Base-by-base conservation (phyloP, 2,797 vertebrate genomes). In the Amblyraja radiata region DNA sequence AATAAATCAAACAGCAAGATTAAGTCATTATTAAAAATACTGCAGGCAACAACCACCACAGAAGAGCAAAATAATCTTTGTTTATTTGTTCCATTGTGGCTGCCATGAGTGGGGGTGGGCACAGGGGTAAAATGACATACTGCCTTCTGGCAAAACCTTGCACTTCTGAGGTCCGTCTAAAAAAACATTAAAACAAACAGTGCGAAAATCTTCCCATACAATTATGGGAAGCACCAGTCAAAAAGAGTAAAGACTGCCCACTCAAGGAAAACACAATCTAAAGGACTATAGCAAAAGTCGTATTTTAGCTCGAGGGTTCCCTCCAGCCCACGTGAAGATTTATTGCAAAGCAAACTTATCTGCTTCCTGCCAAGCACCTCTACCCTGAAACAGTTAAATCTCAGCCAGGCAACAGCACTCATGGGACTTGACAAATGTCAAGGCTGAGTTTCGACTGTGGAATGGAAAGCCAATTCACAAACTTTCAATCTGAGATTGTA, bases 61-160 rank as follows among this genome's bases (percentile, higher is more conserved):
- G 93, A 93, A 93, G 96, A 95, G 95, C 96, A 95, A 95, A 94
- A 93, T 65, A 77, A 94, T 77, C 93, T 94, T 95, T 79, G 36
- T 77, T 95, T 95, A 95, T 94, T 95, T 93, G 94, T 96, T 95
- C 93, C 93, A 94, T 94, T 95, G 94, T 94, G 95, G 94, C 95
- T 95, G 95, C 93, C 95, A 95, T 74, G 8, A 6, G 13, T 2
- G 36, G 71, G 3, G 36, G 23, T 7, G 65, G n/a, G 65, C 1
- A 2, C 2, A 9, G 21, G 4, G 39, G 81, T 54, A 94, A 95
- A 80, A 18, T 61, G 25, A 94, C 93, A 94, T 92, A 91, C 73
- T 65, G 65, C 39, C 78, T 93, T 79, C 90, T 91, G 32, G 65
- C 36, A 71, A 91, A 71, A 74, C 36, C 68, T 25, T 4, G 18